Conservation (phyloP, 1,140 invertebrate species). For the Drosophila malerkotliana region DNA sequence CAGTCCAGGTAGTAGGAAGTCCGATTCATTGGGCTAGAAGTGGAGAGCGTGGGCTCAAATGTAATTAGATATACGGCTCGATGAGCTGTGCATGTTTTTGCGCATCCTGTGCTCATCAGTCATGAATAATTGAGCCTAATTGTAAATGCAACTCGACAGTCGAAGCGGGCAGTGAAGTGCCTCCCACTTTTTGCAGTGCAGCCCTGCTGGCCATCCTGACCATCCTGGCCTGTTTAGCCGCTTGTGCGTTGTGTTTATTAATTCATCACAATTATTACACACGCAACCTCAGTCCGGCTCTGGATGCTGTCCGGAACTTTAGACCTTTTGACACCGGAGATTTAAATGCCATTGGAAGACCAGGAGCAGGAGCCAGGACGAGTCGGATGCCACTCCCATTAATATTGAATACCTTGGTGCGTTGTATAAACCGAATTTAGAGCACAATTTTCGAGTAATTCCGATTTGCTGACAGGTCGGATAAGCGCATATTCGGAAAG, state of each 20-base stretch:
- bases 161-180: neutral
- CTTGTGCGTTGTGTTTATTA: conserved; percentile 45
- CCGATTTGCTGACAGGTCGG: conserved; percentile 12
- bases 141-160: conserved; percentile 50
- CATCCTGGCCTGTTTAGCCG: too few species aligned
- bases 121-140: conserved; percentile 46
- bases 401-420: conserved; percentile 61
- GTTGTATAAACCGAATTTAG: conserved; percentile 45
- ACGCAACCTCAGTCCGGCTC: conserved; percentile 2
- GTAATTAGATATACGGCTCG: conserved; percentile 14
- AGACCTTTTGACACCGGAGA: conserved; percentile 1
- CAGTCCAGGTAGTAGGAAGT: too few species aligned
- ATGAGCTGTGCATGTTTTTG: neutral
- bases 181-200: neutral
- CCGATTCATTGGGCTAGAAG: too few species aligned
- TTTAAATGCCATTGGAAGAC: neutral
- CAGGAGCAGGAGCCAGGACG: neutral
- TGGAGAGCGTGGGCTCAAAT: neutral
- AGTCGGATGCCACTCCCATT: conserved; percentile 9
- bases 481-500: neutral
- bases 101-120: conserved; percentile 7
- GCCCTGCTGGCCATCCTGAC: neutral
- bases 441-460: conserved; percentile 35
- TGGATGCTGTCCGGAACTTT: conserved; percentile 4
- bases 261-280: conserved; percentile 62